phyloP scores from a whole-genome alignment of 2,797 vertebrate species.

The Loriculus beryllinus region DNA sequence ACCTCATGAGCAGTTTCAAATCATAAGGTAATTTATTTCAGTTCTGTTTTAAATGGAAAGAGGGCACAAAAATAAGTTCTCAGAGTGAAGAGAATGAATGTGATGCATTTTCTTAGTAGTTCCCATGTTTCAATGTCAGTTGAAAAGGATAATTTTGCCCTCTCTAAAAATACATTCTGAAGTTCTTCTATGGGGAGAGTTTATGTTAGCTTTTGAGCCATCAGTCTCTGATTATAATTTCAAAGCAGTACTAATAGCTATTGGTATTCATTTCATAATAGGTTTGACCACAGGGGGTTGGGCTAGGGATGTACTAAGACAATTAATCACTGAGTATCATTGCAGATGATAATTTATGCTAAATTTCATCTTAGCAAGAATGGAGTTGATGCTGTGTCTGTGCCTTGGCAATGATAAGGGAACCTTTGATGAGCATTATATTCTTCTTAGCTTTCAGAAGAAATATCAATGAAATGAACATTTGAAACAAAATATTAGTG shows the following conservation, averaged over 20 bases:
- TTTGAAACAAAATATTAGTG: background rate
- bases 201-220: constrained; percentile 12
- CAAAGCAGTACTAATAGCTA: constrained; percentile 36
- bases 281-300: constrained; percentile 29
- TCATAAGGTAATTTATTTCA: background rate
- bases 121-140: background rate
- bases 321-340: background rate
- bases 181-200: background rate
- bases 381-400: background rate
- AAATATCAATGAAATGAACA: background rate
- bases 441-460: background rate
- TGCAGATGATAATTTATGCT: background rate
- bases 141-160: background rate
- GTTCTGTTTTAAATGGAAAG: background rate
- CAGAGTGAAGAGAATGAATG: background rate
- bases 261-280: background rate
- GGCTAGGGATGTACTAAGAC: background rate
- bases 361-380: background rate
- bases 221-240: constrained; percentile 43
- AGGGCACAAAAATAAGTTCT: background rate
- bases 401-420: background rate
- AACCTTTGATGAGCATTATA: background rate
- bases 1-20: background rate
- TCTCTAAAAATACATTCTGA: background rate
- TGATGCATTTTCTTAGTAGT: background rate